These are phyloP conservation scores for Phyllotis vaccarum DNA, from an alignment of 2,797 vertebrate genomes.

Conservation along the genomic window DNA sequence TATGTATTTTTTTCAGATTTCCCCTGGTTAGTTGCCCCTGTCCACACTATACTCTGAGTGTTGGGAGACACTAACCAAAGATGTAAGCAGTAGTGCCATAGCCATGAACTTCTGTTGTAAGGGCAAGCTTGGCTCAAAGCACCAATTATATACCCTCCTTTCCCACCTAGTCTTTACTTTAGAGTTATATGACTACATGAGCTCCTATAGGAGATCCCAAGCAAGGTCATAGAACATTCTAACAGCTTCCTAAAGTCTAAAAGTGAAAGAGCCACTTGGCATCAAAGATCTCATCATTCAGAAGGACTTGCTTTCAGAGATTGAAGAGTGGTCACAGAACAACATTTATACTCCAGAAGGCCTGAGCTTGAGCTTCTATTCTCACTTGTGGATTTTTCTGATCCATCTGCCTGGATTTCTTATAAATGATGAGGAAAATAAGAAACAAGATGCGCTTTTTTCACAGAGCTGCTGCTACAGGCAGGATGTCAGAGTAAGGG, in stretches of 20 bases:
- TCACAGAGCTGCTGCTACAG: not conserved
- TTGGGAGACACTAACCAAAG: not conserved
- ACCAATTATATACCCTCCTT: not conserved
- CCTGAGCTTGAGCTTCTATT: not conserved
- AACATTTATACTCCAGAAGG: not conserved
- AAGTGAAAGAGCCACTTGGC: not conserved
- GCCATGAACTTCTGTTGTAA: not conserved
- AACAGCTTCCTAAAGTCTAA: not conserved
- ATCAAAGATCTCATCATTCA: not conserved
- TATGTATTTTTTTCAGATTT: not conserved
- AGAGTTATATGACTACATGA: not conserved
- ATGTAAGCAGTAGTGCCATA: not conserved
- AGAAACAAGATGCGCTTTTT: not conserved
- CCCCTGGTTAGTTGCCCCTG: not conserved
- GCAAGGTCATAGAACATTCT: not conserved
- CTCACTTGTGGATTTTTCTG: not conserved
- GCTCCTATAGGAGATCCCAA: conserved; percentile 1
- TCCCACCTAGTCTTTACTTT: not conserved
- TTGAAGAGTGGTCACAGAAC: not conserved
- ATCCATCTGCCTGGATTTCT: not conserved
- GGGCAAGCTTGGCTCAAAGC: conserved; percentile 1
- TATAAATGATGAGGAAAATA: not conserved
- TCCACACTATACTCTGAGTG: no score
- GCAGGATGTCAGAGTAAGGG: not conserved
- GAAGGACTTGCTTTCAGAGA: not conserved